phyloP scores from a whole-genome alignment of 2,797 vertebrate species.

The Squalus acanthias region DNA sequence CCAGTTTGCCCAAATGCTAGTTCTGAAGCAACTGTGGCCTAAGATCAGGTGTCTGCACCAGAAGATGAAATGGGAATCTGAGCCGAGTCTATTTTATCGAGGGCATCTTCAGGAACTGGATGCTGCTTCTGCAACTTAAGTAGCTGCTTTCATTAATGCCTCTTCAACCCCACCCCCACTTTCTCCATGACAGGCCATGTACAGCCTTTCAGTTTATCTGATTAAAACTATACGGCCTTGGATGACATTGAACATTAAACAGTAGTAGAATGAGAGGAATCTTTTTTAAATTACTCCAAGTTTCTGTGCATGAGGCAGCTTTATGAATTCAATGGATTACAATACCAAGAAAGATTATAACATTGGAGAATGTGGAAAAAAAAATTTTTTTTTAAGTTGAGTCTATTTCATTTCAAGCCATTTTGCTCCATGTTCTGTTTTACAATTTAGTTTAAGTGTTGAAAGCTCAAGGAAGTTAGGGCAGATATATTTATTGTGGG shows the following conservation, averaged over 20 bases:
- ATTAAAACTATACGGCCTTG: neutral
- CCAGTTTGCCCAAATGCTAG: constrained; percentile 58
- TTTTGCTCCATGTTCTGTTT: neutral
- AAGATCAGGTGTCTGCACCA: constrained; percentile 61
- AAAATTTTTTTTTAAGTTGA: neutral
- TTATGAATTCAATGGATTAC: neutral
- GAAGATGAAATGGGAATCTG: constrained; percentile 46
- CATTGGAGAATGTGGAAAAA: neutral
- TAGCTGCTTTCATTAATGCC: neutral
- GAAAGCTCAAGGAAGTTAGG: neutral
- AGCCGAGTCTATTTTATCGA: constrained; percentile 44
- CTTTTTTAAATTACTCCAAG: neutral
- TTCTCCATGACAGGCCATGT: no score
- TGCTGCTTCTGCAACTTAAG: neutral
- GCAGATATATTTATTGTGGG: neutral
- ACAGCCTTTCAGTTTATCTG: neutral
- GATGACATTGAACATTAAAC: constrained; percentile 9
- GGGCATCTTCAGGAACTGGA: constrained; percentile 39
- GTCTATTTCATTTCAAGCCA: neutral
- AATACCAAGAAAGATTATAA: neutral
- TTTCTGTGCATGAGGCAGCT: neutral
- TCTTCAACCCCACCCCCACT: neutral
- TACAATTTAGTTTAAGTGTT: neutral
- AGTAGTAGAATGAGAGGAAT: neutral
- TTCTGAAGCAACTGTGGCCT: constrained; percentile 59